Base-by-base conservation (phyloP, 2,113 vertebrate genomes). In the Melanotaenia duboulayi region DNA sequence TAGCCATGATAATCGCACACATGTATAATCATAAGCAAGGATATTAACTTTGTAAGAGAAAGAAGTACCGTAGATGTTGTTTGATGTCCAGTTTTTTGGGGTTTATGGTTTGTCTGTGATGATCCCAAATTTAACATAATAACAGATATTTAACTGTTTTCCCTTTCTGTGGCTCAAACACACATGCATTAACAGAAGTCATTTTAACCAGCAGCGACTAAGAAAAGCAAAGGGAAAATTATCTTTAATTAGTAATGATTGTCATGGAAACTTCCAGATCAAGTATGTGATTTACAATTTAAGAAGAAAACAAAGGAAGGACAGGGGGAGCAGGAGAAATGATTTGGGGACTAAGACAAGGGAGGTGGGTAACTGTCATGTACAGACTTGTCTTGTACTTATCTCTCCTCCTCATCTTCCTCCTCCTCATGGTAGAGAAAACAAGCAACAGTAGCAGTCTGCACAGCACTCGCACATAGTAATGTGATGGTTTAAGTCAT, bases 241-340 rank as follows among this genome's bases (percentile, higher is more conserved):
- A 81, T 80, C 79, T 65, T 25, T 86, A 90, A 93, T 93, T 92
- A 93, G 88, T 90, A 86, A 75, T 46, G 62, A 89, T 89, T 90
- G 78, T 80, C 86, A 71, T 70, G 57, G 87, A 80, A 71, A 78
- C 73, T 71, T 92, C 86, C 55, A 62, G 65, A 87, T 49, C 61
- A 54, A 51, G 56, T 66, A 68, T 80, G 80, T 48, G 87, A 75
- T 83, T 85, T 81, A 37, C 16, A 14, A 64, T 59, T 52, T 78
- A 65, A 44, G 12, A 9, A 64, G 73, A 66, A 37, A 52, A 68
- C 74, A 61, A 66, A 66, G 62, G 76, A 67, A 52, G 55, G 71
- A 52, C 6, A 7, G 20, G 46, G n/a, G 44, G 42, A 58, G 22
- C 4, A 1, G 42, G 20, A 54, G 60, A 57, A 61, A 58, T 70